phyloP scores from a whole-genome alignment of 2,888 invertebrate species.

The Euspilapteryx auroguttella region DNA sequence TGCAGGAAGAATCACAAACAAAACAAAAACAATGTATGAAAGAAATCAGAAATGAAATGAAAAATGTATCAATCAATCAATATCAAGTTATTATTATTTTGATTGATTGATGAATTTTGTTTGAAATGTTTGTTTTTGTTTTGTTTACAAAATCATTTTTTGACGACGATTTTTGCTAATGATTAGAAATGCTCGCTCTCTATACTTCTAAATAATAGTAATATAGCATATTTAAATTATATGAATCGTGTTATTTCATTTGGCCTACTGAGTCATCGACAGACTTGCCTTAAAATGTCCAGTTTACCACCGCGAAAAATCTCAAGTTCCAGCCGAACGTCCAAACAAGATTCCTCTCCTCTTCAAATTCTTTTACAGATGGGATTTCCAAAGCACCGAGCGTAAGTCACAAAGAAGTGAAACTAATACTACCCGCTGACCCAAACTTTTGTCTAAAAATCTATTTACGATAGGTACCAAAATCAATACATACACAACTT shows the following conservation, averaged over 20 bases:
- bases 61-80: too few relatives aligned
- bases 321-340: constrained; percentile 70
- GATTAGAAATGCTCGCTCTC: too few relatives aligned
- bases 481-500: too few relatives aligned
- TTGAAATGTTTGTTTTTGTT: too few relatives aligned
- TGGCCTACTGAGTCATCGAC: constrained; percentile 11
- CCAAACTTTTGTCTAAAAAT: background rate
- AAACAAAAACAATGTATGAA: too few relatives aligned
- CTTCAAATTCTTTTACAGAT: constrained; percentile 83
- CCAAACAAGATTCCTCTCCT: constrained; percentile 74
- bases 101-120: too few relatives aligned
- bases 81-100: too few relatives aligned
- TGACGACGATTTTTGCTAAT: background rate
- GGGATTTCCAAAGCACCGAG: constrained; percentile 86
- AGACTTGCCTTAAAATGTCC: constrained; percentile 62
- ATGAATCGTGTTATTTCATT: constrained; percentile 1
- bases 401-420: constrained; percentile 71
- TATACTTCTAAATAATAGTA: background rate
- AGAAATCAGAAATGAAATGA: too few relatives aligned
- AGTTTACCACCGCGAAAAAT: constrained; percentile 77
- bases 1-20: too few relatives aligned
- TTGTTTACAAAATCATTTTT: background rate
- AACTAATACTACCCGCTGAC: background rate
- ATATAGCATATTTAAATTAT: background rate
- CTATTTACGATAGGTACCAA: too few relatives aligned